Percentiles rank a stretch among this genome's conserved stretches.
Conservation (phyloP, 1,140 invertebrate genomes). For the Camponotus vicinus region DNA sequence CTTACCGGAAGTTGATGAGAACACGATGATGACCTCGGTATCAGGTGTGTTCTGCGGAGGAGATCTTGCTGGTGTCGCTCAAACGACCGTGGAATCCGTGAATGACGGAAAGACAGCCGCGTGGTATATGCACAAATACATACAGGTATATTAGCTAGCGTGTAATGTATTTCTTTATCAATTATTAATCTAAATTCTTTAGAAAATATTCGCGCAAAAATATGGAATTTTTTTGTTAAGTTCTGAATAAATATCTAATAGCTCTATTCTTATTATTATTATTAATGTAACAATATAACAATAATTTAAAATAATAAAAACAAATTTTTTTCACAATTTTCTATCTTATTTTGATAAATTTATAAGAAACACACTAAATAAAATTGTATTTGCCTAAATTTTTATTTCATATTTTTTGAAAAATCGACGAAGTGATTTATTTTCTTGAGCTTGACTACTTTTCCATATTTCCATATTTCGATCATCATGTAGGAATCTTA, state of each 20-base stretch:
- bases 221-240: neutral
- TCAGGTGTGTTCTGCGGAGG: slow-evolving; percentile 96
- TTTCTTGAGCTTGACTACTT: neutral
- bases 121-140: slow-evolving; percentile 97
- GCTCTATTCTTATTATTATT: neutral
- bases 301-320: slow-evolving; percentile 14
- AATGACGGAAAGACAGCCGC: slow-evolving; percentile 99
- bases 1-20: slow-evolving; percentile 91
- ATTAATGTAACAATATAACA: neutral
- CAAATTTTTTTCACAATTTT: neutral
- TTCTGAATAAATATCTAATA: neutral
- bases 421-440: neutral
- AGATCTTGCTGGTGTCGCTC: slow-evolving; percentile 96
- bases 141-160: slow-evolving; percentile 89
- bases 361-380: neutral
- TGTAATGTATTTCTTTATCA: slow-evolving; percentile 13
- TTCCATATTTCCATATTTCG: neutral
- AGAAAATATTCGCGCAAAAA: neutral
- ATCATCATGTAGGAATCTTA: slow-evolving; percentile 84
- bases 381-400: slow-evolving; percentile 14
- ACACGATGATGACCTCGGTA: slow-evolving; percentile 93
- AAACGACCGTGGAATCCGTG: slow-evolving; percentile 99
- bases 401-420: neutral
- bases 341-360: neutral
- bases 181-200: neutral